Conservation (phyloP, 2,888 invertebrate genomes). For the Diadegma fenestrale region DNA sequence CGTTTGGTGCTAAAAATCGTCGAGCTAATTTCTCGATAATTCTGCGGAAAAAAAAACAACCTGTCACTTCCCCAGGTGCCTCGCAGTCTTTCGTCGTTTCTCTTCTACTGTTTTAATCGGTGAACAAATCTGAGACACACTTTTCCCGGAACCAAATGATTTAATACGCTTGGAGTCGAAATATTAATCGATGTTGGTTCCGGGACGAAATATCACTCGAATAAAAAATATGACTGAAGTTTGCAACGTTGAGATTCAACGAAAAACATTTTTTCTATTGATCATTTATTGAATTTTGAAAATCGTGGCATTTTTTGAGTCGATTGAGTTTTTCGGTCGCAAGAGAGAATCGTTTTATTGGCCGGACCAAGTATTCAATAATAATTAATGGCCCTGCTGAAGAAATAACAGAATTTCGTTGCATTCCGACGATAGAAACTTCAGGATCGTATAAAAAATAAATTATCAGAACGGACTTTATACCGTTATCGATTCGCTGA, state of each 20-base stretch:
- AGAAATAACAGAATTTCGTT: too few species aligned
- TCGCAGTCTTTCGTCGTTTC: constrained; percentile 8
- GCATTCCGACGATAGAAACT: too few species aligned
- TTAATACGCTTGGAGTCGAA: background rate
- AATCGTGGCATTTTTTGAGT: too few species aligned
- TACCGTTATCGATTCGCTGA: too few species aligned
- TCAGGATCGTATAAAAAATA: background rate
- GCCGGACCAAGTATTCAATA: too few species aligned
- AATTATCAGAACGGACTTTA: background rate
- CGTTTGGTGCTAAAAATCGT: constrained; percentile 55
- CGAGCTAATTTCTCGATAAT: constrained; percentile 65
- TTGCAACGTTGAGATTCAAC: too few species aligned
- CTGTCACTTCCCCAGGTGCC: constrained; percentile 19
- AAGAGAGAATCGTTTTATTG: too few species aligned
- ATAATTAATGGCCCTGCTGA: too few species aligned
- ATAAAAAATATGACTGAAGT: too few species aligned
- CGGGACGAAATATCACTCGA: background rate
- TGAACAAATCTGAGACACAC: background rate
- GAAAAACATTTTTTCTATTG: too few species aligned
- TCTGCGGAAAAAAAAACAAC: constrained; percentile 42
- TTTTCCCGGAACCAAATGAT: background rate
- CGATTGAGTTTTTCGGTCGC: too few species aligned
- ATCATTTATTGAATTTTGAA: too few species aligned
- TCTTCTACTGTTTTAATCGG: background rate
- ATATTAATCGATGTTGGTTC: background rate